phyloP scores from a whole-genome alignment of 2,113 vertebrate genomes.

The Platycercus adscitus region DNA sequence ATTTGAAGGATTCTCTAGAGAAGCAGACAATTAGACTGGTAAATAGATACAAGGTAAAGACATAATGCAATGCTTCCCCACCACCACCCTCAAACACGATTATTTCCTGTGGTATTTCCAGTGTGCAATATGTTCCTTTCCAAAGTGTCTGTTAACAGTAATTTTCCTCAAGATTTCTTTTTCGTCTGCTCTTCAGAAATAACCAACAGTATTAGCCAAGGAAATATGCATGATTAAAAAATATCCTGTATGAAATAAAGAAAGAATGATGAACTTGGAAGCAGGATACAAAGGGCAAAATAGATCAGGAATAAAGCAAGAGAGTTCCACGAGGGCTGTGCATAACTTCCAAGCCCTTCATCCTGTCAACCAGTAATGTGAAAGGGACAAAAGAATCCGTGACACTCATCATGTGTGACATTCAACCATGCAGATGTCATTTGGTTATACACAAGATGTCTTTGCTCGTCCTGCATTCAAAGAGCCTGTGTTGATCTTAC shows the following conservation, averaged over 20 bases:
- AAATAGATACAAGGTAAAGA: neutral
- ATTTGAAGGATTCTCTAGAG: neutral
- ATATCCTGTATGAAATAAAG: neutral
- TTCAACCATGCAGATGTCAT: neutral
- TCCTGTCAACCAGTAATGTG: neutral
- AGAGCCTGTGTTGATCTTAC: neutral
- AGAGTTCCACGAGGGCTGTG: neutral
- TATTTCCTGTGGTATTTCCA: neutral
- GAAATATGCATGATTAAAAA: neutral
- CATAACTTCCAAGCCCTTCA: neutral
- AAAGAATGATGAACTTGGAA: neutral
- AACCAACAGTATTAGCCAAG: neutral
- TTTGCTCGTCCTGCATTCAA: neutral
- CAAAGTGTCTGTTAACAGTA: neutral
- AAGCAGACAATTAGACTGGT: neutral
- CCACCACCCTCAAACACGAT: neutral
- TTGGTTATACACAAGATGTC: neutral
- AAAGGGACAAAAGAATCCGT: constrained; percentile 25
- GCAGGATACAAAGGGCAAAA: neutral
- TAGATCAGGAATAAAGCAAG: neutral
- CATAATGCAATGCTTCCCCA: neutral
- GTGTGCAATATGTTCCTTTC: rapidly evolving
- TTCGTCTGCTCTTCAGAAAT: neutral
- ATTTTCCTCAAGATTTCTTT: neutral
- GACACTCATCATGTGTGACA: constrained; percentile 36